Conservation (phyloP, 1,140 invertebrate genomes). For the Drosophila triauraria region DNA sequence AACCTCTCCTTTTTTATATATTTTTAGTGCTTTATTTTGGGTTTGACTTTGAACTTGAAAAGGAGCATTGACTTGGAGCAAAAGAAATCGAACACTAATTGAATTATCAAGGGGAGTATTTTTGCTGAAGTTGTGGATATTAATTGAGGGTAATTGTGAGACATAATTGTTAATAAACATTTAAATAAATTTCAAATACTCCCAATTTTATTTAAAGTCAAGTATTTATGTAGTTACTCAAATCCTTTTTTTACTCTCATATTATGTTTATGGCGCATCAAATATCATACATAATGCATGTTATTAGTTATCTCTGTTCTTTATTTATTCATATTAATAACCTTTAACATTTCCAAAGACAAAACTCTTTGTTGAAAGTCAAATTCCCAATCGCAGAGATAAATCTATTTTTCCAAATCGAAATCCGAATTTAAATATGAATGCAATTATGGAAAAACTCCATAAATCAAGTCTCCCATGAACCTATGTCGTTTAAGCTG, state of each 20-base stretch:
- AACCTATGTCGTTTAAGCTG: conserved; percentile 35
- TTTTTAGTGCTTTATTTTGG: conserved; percentile 12
- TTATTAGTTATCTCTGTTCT: neutral
- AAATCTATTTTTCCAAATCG: conserved; percentile 15
- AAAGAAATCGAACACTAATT: conserved; percentile 37
- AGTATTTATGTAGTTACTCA: neutral
- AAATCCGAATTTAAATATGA: conserved; percentile 42
- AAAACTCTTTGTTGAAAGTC: conserved; percentile 3
- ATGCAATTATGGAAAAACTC: conserved; percentile 26
- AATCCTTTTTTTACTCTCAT: neutral
- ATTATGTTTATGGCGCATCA: neutral
- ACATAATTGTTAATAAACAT: no score
- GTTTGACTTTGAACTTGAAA: conserved; percentile 72
- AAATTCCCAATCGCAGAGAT: conserved; percentile 4
- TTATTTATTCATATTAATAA: conserved; percentile 14
- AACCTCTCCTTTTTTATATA: conserved; percentile 15
- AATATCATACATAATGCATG: no score
- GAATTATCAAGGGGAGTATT: conserved; percentile 3
- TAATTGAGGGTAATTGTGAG: neutral
- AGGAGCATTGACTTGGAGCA: conserved; percentile 61
- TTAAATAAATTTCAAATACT: no score
- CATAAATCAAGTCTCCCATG: conserved; percentile 39
- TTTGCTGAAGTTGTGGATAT: neutral
- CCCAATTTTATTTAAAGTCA: no score
- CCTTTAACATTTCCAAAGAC: neutral